Percentiles rank a stretch among this genome's conserved stretches.
These are phyloP conservation scores for Malurus splendens DNA, from an alignment of 2,797 vertebrate genomes.

Conservation along the genomic window DNA sequence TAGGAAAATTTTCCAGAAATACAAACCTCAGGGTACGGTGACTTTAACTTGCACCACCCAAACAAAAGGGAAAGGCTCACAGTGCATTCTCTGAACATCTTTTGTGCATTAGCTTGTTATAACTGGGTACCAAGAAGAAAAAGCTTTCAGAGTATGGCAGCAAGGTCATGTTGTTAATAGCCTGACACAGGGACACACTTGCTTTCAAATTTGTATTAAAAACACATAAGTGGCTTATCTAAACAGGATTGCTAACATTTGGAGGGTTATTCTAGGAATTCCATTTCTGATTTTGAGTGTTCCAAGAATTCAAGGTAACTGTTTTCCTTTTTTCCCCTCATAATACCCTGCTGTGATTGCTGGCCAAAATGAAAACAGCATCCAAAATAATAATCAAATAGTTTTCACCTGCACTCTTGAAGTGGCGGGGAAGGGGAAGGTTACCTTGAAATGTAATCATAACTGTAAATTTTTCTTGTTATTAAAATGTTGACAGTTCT, in stretches of 20 bases:
- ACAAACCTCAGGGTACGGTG: neutral
- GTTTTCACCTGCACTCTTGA: neutral
- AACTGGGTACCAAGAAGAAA: neutral
- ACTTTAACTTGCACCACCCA: neutral
- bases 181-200: neutral
- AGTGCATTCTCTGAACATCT: neutral
- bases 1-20: neutral
- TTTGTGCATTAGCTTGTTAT: neutral
- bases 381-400: neutral
- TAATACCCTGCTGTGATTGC: neutral
- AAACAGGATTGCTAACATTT: neutral
- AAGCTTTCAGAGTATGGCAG: neutral
- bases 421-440: neutral
- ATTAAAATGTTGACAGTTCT: neutral
- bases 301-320: neutral
- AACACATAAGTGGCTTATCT: neutral
- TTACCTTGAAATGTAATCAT: neutral
- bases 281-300: neutral
- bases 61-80: neutral
- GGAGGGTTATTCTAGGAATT: neutral
- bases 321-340: neutral
- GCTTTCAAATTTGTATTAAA: neutral
- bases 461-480: neutral
- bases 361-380: neutral
- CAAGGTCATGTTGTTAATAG: neutral